phyloP scores from a whole-genome alignment of 2,113 vertebrate species.

The Stictonetta naevosa region DNA sequence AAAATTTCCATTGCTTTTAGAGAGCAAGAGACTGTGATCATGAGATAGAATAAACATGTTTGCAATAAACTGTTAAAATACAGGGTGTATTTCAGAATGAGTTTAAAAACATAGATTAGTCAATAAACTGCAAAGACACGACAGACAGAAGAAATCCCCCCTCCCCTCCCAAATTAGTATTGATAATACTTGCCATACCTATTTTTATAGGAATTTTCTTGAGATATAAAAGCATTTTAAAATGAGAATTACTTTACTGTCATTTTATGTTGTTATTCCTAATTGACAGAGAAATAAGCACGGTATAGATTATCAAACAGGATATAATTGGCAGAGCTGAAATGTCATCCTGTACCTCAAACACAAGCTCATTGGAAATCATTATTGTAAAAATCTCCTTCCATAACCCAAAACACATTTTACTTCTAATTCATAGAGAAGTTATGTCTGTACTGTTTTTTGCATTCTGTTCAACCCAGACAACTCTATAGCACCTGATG shows the following conservation, averaged over 20 bases:
- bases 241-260: neutral
- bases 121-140: neutral
- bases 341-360: neutral
- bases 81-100: neutral
- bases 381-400: neutral
- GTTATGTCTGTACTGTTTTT: neutral
- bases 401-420: neutral
- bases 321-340: neutral
- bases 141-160: neutral
- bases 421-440: neutral
- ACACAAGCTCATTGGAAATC: neutral
- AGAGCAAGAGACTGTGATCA: neutral
- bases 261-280: neutral
- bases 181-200: neutral
- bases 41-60: neutral
- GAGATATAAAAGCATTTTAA: neutral
- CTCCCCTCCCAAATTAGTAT: neutral
- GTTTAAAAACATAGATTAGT: neutral
- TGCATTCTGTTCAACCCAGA: neutral
- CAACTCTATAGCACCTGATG: neutral
- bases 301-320: neutral
- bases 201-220: neutral
- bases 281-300: neutral
- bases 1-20: neutral
- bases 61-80: neutral